Percentiles rank a stretch among this genome's conserved stretches.
Conservation (phyloP, 2,888 invertebrate species). For the Chalcosyrphus nemorum region DNA sequence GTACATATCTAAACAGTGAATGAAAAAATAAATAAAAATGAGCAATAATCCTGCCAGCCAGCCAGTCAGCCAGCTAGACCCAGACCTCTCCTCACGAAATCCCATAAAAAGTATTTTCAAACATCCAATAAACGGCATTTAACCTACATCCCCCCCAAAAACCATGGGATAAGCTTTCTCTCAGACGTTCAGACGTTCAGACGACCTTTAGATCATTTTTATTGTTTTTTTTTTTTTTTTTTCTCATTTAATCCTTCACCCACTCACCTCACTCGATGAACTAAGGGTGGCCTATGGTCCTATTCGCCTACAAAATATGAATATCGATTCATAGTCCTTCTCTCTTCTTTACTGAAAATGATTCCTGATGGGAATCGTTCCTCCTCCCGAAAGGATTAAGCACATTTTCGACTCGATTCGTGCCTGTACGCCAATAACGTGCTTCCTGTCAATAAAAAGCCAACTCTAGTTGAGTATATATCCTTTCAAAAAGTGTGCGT, state of each 20-base stretch:
- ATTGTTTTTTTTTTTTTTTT: conserved; percentile 61
- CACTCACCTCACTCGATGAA: conserved; percentile 14
- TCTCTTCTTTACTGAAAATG: too few relatives aligned
- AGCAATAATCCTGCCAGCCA: conserved; percentile 28
- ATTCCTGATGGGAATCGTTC: conserved; percentile 24
- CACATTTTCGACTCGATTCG: conserved; percentile 46
- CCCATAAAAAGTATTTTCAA: conserved; percentile 36
- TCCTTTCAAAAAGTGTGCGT: conserved; percentile 3
- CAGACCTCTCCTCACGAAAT: conserved; percentile 2
- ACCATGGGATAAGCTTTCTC: conserved; percentile 18
- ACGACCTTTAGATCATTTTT: conserved; percentile 54
- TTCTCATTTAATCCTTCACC: conserved; percentile 54
- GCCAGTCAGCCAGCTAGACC: not conserved
- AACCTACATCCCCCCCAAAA: not conserved
- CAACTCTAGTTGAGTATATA: conserved; percentile 27
- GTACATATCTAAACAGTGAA: conserved; percentile 16
- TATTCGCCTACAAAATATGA: too few relatives aligned
- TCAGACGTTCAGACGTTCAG: conserved; percentile 35
- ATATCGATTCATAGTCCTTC: too few relatives aligned
- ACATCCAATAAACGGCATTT: conserved; percentile 23
- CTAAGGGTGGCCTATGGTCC: not conserved
- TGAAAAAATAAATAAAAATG: conserved; percentile 44
- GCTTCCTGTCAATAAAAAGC: conserved; percentile 45
- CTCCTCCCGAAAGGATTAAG: conserved; percentile 46
- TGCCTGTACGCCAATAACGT: conserved; percentile 32